phyloP scores from a whole-genome alignment of 2,888 invertebrate species.

The Galerucella nymphaeae region DNA sequence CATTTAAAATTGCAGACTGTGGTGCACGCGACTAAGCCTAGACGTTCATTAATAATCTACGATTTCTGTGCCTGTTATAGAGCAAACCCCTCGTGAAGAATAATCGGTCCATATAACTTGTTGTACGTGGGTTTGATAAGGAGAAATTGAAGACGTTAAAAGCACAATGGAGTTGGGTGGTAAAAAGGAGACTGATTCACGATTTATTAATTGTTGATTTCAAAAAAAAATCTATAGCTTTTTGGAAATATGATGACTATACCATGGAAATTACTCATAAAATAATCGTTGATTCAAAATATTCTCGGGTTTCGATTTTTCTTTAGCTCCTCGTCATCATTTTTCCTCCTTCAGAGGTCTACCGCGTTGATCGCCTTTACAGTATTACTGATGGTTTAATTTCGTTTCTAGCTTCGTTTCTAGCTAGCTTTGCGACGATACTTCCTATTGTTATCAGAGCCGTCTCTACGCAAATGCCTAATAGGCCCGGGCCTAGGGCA shows the following conservation, averaged over 20 bases:
- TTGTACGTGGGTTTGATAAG: conserved; percentile 10
- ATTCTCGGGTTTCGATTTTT: too few species aligned
- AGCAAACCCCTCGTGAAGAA: conserved; percentile 7
- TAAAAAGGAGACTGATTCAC: not conserved
- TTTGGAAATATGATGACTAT: not conserved
- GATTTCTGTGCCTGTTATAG: conserved; percentile 18
- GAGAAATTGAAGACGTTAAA: conserved; percentile 3
- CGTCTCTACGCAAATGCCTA: too few species aligned
- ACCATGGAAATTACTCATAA: too few species aligned
- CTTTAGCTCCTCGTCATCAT: too few species aligned
- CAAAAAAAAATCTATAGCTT: not conserved
- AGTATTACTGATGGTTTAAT: too few species aligned
- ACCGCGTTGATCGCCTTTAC: too few species aligned
- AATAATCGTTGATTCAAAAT: too few species aligned
- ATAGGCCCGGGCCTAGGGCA: too few species aligned
- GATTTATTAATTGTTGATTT: not conserved
- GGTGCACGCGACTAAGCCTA: conserved; percentile 29
- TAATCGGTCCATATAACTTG: conserved; percentile 15
- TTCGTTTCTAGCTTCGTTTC: too few species aligned
- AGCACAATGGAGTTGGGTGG: conserved; percentile 2
- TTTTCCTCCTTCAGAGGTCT: too few species aligned
- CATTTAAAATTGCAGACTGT: conserved; percentile 32
- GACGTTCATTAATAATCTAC: conserved; percentile 30
- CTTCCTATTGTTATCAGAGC: too few species aligned
- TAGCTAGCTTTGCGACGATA: too few species aligned